phyloP scores from a whole-genome alignment of 2,113 vertebrate genomes.

The Hemibagrus wyckioides region DNA sequence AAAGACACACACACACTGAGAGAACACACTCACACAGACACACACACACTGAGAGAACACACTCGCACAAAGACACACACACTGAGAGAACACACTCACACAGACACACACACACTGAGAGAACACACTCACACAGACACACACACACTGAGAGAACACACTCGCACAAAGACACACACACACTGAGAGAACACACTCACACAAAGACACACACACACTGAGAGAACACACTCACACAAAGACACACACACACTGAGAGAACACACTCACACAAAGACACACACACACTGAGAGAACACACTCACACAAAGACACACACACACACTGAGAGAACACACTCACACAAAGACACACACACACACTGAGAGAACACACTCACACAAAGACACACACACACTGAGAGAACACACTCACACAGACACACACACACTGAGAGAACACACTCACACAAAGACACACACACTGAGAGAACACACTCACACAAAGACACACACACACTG shows the following conservation, averaged over 20 bases:
- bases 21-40: conserved; percentile 86
- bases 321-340: conserved; percentile 86
- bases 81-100: conserved; percentile 91
- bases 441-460: conserved; percentile 74
- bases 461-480: conserved; percentile 91
- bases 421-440: conserved; percentile 77
- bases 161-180: conserved; percentile 69
- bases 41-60: conserved; percentile 78
- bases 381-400: background rate
- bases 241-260: conserved; percentile 69
- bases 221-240: conserved; percentile 88
- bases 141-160: conserved; percentile 82
- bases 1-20: conserved; percentile 49
- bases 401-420: conserved; percentile 87
- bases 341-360: conserved; percentile 64
- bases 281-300: conserved; percentile 84
- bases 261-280: conserved; percentile 81
- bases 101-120: conserved; percentile 49
- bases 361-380: conserved; percentile 91
- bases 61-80: conserved; percentile 73
- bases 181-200: conserved; percentile 94
- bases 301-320: conserved; percentile 72
- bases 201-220: conserved; percentile 23
- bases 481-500: conserved; percentile 23
- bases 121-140: conserved; percentile 85